These are phyloP conservation scores for Coilia nasus DNA, from an alignment of 2,797 vertebrate species.

Conservation along the genomic window DNA sequence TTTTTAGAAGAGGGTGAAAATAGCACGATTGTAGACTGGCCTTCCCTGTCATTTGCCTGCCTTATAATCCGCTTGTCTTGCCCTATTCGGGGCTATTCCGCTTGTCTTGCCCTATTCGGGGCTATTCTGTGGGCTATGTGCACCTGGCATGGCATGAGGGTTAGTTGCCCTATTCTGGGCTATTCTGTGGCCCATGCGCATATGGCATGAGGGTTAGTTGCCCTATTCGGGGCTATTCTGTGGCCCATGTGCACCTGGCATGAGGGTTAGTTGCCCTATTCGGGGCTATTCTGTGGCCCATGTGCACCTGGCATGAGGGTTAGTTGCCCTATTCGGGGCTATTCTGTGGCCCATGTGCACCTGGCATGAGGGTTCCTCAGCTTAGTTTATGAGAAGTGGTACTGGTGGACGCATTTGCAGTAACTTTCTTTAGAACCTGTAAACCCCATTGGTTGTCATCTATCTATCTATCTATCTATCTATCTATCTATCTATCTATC, in stretches of 20 bases:
- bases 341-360: no score
- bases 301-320: not conserved
- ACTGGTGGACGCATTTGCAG: not conserved
- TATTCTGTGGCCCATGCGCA: not conserved
- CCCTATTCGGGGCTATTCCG: not conserved
- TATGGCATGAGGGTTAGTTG: no score
- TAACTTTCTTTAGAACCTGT: not conserved
- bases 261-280: not conserved
- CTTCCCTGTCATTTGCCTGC: not conserved
- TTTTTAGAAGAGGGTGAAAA: not conserved
- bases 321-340: no score
- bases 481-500: no score
- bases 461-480: no score
- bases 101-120: not conserved
- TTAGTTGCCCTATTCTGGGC: not conserved
- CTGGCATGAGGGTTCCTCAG: not conserved
- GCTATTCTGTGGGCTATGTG: not conserved
- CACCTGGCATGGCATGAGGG: not conserved
- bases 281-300: not conserved
- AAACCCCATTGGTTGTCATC: no score
- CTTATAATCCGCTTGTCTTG: not conserved
- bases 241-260: no score
- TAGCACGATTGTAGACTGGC: not conserved
- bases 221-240: no score
- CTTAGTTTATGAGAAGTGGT: not conserved